These are phyloP conservation scores for Pipistrellus nathusii DNA, from an alignment of 2,797 vertebrate genomes.

Conservation along the genomic window DNA sequence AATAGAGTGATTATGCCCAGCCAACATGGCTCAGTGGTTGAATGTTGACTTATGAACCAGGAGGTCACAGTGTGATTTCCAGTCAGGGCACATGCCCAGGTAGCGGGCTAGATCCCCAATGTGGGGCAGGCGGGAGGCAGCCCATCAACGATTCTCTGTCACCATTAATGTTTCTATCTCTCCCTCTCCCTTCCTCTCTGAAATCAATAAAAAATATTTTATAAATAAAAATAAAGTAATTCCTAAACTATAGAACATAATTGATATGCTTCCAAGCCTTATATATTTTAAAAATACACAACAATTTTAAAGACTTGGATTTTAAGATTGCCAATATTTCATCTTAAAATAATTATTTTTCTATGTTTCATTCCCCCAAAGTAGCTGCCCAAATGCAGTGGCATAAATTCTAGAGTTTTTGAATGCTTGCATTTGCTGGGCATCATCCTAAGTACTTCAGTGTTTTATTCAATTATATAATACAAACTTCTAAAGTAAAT, in stretches of 20 bases:
- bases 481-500: neutral
- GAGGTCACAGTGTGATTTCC: too few relatives aligned
- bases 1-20: too few relatives aligned
- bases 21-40: too few relatives aligned
- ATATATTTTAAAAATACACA: constrained; percentile 14
- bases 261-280: neutral
- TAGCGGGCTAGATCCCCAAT: too few relatives aligned
- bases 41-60: too few relatives aligned
- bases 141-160: too few relatives aligned
- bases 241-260: constrained; percentile 22
- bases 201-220: too few relatives aligned
- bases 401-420: neutral
- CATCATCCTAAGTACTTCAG: neutral
- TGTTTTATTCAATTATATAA: neutral
- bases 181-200: too few relatives aligned
- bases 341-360: neutral
- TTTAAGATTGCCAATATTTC: neutral
- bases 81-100: too few relatives aligned
- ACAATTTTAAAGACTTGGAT: constrained; percentile 42
- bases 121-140: too few relatives aligned
- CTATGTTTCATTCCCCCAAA: neutral
- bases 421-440: neutral
- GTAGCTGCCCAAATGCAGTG: neutral
- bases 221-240: neutral
- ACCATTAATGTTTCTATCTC: too few relatives aligned